Evolutionary conservation across 2,113 vertebrate species (phyloP), one percentile per base, ranked within the genome.

Genomic region (Hippocampus zosterae): DNA sequence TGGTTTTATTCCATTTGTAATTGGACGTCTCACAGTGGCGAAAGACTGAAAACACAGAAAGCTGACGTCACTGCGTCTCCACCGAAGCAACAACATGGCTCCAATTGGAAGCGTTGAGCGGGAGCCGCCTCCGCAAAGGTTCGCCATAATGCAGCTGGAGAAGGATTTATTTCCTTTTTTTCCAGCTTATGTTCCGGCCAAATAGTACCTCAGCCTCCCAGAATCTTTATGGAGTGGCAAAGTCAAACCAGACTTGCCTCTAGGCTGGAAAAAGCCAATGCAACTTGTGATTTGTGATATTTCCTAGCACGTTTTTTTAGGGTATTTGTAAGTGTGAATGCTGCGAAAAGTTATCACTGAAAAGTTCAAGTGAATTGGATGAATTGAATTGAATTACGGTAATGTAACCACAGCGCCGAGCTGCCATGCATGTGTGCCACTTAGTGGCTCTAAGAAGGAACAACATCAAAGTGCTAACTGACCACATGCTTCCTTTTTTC

Each of bases 141-240:
- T 84, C 56, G 73, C 74, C 57, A 68, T 16, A 23, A 82, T 68
- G 72, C 78, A 69, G 72, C 59, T 42, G 65, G 65, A 64, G 76
- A 72, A 67, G 68, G 80, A 87, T 87, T 82, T 83, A 86, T 88
- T 86, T 84, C 73, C 75, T 68, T 19, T 68, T 65, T 65, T 42
- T 23, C 42, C 83, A 76, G 46, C 80, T 65, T 55, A 66, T 65
- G 68, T 41, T 63, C 79, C 77, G 41, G 83, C 87, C 88, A 88
- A 88, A 80, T 63, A 72, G 70, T 81, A 73, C 81, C 84, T 87
- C 82, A 86, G 82, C 79, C 70, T 25, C 42, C 79, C 81, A 85
- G 83, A 89, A 88, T 89, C 87, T 87, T 87, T 85, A 82, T 85
- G 68, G 79, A 85, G 80, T 81, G 83, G 77, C 81, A 81, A 76